Evolutionary conservation across 2,888 invertebrate genomes (phyloP).

Genomic region (Andrena camellia): DNA sequence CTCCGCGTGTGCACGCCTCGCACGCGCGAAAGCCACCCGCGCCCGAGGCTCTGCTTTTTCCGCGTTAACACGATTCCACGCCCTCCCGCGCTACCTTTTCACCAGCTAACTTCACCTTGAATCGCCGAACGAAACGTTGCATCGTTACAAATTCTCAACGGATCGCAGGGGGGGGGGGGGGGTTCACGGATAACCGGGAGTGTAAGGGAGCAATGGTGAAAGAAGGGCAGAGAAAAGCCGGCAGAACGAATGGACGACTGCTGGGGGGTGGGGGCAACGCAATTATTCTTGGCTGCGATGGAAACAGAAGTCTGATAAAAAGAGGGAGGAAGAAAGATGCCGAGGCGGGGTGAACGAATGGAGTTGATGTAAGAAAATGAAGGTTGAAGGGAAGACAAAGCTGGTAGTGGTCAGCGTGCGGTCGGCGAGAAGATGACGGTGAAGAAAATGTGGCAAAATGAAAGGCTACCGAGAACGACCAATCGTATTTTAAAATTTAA

Average conservation of each 20-base stretch:
- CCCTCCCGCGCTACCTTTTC: conserved; percentile 43
- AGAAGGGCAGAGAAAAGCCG: not conserved
- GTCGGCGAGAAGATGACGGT: conserved; percentile 26
- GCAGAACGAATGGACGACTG: conserved; percentile 43
- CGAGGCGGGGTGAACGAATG: conserved; percentile 42
- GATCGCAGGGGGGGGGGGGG: not conserved
- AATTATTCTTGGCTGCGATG: conserved; percentile 72
- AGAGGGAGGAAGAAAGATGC: conserved; percentile 53
- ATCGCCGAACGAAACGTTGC: conserved; percentile 23
- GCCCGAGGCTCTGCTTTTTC: conserved; percentile 22
- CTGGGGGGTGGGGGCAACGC: conserved; percentile 49
- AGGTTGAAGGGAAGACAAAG: conserved; percentile 31
- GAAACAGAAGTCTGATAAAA: conserved; percentile 33
- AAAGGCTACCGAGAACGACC: conserved; percentile 77
- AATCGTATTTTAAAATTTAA: conserved; percentile 33
- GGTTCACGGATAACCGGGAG: conserved; percentile 10
- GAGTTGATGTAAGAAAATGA: conserved; percentile 43
- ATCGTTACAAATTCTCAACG: conserved; percentile 23
- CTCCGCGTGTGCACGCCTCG: conserved; percentile 27
- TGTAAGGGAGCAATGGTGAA: conserved; percentile 10
- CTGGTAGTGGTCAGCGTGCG: conserved; percentile 34
- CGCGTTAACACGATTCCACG: conserved; percentile 59
- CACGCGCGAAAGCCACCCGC: not conserved
- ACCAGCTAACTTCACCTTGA: not conserved
- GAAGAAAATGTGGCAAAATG: conserved; percentile 57